Evolutionary conservation across 2,888 invertebrate genomes (phyloP).

Genomic region (Blera fallax): DNA sequence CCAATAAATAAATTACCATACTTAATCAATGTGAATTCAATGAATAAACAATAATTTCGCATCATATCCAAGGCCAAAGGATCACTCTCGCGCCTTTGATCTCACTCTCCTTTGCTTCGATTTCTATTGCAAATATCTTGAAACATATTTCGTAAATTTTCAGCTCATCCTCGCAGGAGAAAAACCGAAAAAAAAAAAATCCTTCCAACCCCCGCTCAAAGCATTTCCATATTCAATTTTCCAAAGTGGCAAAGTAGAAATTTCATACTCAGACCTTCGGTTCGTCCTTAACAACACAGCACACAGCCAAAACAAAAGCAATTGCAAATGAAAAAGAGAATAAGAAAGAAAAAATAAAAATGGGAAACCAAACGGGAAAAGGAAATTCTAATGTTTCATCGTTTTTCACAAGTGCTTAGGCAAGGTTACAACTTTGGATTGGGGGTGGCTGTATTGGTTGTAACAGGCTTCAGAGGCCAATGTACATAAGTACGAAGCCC

Average conservation of each 20-base stretch:
- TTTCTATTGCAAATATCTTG: slow-evolving; percentile 5
- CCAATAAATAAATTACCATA: slow-evolving; percentile 35
- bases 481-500: slow-evolving; percentile 11
- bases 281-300: not conserved
- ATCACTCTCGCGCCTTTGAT: slow-evolving; percentile 25
- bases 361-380: slow-evolving; percentile 5
- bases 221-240: slow-evolving; percentile 56
- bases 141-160: slow-evolving; percentile 27
- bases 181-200: not conserved
- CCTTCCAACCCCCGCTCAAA: not conserved
- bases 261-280: not conserved
- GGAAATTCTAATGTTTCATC: slow-evolving; percentile 44
- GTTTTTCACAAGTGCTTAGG: slow-evolving; percentile 41
- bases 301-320: slow-evolving; percentile 25
- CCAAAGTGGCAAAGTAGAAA: slow-evolving; percentile 36
- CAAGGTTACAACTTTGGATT: slow-evolving; percentile 1
- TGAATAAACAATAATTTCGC: slow-evolving; percentile 42
- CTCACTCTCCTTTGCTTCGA: not conserved
- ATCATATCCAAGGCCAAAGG: slow-evolving; percentile 21
- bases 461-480: slow-evolving; percentile 27
- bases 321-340: slow-evolving; percentile 12
- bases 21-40: slow-evolving; percentile 33
- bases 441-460: not conserved
- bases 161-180: not conserved
- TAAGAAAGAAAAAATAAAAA: not conserved